Evolutionary conservation across 2,113 vertebrate genomes (phyloP), one percentile per base, ranked within the genome.

Genomic region (Oreocharis arfaki): DNA sequence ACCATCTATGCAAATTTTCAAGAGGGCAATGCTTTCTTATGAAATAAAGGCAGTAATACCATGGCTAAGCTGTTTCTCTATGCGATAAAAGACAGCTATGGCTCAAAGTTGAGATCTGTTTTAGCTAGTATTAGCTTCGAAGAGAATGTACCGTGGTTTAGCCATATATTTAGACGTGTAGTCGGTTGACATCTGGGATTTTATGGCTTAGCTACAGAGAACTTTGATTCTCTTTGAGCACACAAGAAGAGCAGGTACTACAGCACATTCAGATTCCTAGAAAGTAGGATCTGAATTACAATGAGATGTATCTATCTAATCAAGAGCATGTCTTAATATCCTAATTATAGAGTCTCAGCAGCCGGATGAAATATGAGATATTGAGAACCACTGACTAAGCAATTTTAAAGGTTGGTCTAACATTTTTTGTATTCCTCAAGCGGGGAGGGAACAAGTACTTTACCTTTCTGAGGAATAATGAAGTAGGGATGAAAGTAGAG

Each of bases 391-490:
- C 89, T 93, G 95, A 96, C 89, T 90, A 97, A 87, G 93, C 89
- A 83, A 41, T 80, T 96, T 96, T 91, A 96, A 96, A 96, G 94
- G 89, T 69, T 94, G 87, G 70, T 17, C 90, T 95, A 96, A 91
- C 47, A 76, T 76, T 61, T 87, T 93, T 76, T 4, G 11, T 73
- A 55, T 79, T 85, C 57, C 89, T 82, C 15, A 50, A 69, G 46
- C 8, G 1, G 33, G 33, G 3, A 59, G 4, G 60, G 61, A 78
- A 76, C 33, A 32, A 85, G 74, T 71, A 49, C 65, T 84, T 82
- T 22, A 75, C 1, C 15, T 27, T 94, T 77, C 78, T 56, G 57
- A 82, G 41, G 42, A 91, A 89, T 77, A 91, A 94, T 64, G 42
- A 92, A 82, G 63, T 57, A 70, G 44, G 46, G 50, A 92, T 77